phyloP scores from a whole-genome alignment of 2,113 vertebrate genomes.

The Neodontobutis hainanensis region DNA sequence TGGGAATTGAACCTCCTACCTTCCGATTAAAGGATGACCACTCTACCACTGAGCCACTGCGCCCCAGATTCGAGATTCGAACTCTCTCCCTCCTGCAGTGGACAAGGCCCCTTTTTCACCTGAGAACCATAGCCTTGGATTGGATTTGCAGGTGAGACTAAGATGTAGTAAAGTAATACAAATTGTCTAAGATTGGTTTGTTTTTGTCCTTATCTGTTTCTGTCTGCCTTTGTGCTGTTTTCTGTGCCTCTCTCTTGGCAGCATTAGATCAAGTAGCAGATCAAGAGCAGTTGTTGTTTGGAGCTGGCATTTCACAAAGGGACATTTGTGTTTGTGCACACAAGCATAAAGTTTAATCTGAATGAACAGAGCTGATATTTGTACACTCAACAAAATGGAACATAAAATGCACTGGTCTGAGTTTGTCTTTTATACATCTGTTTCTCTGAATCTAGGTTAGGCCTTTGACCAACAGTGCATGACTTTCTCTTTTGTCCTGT shows the following conservation, averaged over 20 bases:
- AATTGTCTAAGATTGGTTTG: too few species aligned
- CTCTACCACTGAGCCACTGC: too few species aligned
- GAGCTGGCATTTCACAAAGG: not conserved
- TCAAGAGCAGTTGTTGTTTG: not conserved
- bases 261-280: not conserved
- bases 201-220: too few species aligned
- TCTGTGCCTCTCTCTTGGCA: not conserved
- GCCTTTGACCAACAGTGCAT: not conserved
- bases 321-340: slow-evolving; percentile 12
- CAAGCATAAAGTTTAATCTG: slow-evolving; percentile 1
- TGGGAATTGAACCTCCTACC: too few species aligned
- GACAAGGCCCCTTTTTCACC: too few species aligned
- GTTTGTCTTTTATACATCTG: not conserved
- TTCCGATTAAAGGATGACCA: too few species aligned
- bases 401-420: not conserved
- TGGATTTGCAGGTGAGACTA: too few species aligned
- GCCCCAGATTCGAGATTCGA: too few species aligned
- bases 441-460: not conserved
- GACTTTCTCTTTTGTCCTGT: not conserved
- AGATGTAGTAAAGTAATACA: too few species aligned
- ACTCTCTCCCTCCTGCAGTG: too few species aligned
- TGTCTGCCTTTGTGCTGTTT: not conserved
- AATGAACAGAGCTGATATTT: not conserved
- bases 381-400: not conserved
- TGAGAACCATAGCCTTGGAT: too few species aligned